Conservation (phyloP, 2,888 invertebrate genomes). For the Hedya salicella region DNA sequence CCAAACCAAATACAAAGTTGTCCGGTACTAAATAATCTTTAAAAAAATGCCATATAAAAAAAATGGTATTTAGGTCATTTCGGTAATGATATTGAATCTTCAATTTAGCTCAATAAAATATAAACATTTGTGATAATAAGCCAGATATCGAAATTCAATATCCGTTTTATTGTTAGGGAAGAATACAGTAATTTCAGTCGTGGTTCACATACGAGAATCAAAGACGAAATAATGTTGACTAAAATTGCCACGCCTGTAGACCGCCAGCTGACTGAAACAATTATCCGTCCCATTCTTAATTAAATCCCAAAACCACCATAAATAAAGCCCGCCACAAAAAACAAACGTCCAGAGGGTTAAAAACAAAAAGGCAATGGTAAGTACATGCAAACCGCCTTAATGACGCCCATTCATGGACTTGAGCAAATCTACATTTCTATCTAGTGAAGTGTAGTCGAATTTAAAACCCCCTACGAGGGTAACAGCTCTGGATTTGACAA, state of each 20-base stretch:
- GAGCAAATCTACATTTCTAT: conserved; percentile 37
- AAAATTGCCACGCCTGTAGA: background rate
- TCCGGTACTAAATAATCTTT: too few species aligned
- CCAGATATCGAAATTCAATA: too few species aligned
- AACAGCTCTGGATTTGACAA: conserved; percentile 31
- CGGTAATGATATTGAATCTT: too few species aligned
- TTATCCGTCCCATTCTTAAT: conserved; percentile 15
- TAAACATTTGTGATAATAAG: too few species aligned
- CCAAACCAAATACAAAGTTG: too few species aligned
- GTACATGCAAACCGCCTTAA: conserved; percentile 41
- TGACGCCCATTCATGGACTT: conserved; percentile 40
- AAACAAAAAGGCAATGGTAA: conserved; percentile 35
- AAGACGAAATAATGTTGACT: background rate
- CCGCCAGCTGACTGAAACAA: conserved; percentile 5
- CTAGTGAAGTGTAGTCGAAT: conserved; percentile 34
- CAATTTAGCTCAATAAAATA: too few species aligned
- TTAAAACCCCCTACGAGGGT: conserved; percentile 34
- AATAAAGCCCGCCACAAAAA: conserved; percentile 34
- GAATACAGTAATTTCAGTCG: too few species aligned
- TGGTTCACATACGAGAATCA: background rate
- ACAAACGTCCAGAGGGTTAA: conserved; percentile 33
- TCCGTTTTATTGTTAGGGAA: too few species aligned
- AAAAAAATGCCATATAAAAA: too few species aligned
- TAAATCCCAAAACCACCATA: conserved; percentile 29
- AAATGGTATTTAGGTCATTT: too few species aligned